phyloP scores from a whole-genome alignment of 2,113 vertebrate genomes.

The Noturus placidus region DNA sequence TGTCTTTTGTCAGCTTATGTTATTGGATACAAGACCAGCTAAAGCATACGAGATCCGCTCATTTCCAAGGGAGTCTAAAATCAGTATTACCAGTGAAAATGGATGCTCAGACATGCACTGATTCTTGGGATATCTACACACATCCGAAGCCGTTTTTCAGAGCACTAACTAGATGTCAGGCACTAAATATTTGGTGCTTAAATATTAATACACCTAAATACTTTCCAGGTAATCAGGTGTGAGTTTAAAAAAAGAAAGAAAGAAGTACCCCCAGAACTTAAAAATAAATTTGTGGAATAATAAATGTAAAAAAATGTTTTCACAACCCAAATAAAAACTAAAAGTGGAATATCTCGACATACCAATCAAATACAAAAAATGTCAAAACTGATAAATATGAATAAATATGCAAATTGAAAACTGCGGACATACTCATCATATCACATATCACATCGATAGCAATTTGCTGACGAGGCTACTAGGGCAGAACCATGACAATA shows the following conservation, averaged over 20 bases:
- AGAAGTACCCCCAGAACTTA: background rate
- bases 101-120: background rate
- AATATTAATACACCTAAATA: background rate
- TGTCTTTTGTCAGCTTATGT: background rate
- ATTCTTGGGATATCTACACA: background rate
- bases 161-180: background rate
- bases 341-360: background rate
- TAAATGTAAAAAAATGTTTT: background rate
- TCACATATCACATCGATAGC: background rate
- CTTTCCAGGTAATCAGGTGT: background rate
- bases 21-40: background rate
- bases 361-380: background rate
- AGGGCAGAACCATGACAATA: background rate
- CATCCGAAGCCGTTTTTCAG: background rate
- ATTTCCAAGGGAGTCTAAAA: background rate
- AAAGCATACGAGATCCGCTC: background rate
- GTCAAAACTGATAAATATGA: background rate
- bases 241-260: background rate
- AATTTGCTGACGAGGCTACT: background rate
- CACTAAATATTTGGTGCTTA: background rate
- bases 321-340: background rate
- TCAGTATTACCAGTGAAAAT: background rate
- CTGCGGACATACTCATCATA: background rate
- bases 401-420: background rate
- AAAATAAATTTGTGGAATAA: background rate